A percentile compares a stretch with the other conserved stretches of the same genome.
These are phyloP conservation scores for Botia kubotai DNA, from an alignment of 2,797 vertebrate species.

Conservation along the genomic window DNA sequence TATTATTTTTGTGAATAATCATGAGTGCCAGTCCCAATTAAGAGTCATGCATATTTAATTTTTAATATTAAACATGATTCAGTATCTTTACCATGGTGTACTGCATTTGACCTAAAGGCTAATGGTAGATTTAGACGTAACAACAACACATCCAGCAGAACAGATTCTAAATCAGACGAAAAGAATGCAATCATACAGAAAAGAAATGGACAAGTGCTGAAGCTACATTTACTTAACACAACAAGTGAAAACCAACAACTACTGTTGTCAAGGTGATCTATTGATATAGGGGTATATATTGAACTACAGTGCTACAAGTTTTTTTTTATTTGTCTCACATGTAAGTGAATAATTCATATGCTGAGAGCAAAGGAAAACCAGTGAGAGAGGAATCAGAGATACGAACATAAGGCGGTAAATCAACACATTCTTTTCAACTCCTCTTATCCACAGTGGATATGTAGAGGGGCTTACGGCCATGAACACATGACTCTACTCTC, in stretches of 20 bases:
- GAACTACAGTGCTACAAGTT: constrained; percentile 7
- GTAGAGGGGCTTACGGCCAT: constrained; percentile 5
- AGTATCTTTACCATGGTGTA: background rate
- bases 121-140: constrained; percentile 10
- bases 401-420: constrained; percentile 40
- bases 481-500: constrained; percentile 5
- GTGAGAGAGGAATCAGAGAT: constrained; percentile 4
- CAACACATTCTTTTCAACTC: constrained; percentile 11
- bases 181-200: no score
- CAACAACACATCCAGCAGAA: constrained; percentile 15
- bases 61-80: constrained; percentile 23
- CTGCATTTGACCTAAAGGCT: constrained; percentile 22
- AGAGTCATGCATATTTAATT: constrained; percentile 38
- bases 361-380: constrained; percentile 19
- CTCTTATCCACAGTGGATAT: constrained; percentile 11
- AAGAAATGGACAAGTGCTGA: background rate
- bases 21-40: background rate
- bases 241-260: constrained; percentile 17
- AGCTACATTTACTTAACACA: constrained; percentile 1
- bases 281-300: constrained; percentile 31
- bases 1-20: constrained; percentile 7
- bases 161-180: background rate
- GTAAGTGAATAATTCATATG: constrained; percentile 38
- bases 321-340: constrained; percentile 15
- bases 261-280: constrained; percentile 45